A percentile compares a stretch with the other conserved stretches of the same genome.
phyloP scores from a whole-genome alignment of 2,888 invertebrate genomes.

The Agapostemon virescens region DNA sequence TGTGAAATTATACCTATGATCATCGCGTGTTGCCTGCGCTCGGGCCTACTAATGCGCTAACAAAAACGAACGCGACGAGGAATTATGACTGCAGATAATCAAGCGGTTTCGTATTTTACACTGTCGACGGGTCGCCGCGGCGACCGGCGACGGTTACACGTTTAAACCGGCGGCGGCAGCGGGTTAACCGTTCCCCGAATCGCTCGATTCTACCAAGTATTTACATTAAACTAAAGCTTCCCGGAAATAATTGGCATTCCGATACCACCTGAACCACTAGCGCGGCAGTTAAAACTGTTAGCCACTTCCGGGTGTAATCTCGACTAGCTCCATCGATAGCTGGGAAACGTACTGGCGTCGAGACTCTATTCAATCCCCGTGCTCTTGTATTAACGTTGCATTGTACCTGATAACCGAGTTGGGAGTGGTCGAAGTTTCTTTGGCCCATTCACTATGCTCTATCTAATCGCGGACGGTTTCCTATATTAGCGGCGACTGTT shows the following conservation, averaged over 20 bases:
- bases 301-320: conserved; percentile 18
- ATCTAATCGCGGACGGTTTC: conserved; percentile 11
- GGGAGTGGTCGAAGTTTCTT: conserved; percentile 10
- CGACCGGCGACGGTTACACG: conserved; percentile 6
- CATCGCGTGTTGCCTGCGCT: conserved; percentile 50
- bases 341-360: background rate
- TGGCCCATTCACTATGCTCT: background rate
- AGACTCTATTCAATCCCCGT: background rate
- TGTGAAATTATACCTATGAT: conserved; percentile 66
- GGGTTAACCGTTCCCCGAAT: conserved; percentile 29
- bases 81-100: conserved; percentile 60
- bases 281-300: conserved; percentile 27
- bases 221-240: conserved; percentile 41
- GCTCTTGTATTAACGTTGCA: conserved; percentile 8
- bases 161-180: conserved; percentile 38
- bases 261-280: conserved; percentile 5
- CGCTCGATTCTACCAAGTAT: conserved; percentile 31
- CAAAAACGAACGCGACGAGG: conserved; percentile 55
- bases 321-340: conserved; percentile 3
- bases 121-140: conserved; percentile 21
- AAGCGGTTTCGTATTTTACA: conserved; percentile 54
- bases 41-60: conserved; percentile 60
- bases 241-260: conserved; percentile 43
- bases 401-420: conserved; percentile 11
- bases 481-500: conserved; percentile 6